phyloP scores from a whole-genome alignment of 2,113 vertebrate genomes.

The Odocoileus virginianus region DNA sequence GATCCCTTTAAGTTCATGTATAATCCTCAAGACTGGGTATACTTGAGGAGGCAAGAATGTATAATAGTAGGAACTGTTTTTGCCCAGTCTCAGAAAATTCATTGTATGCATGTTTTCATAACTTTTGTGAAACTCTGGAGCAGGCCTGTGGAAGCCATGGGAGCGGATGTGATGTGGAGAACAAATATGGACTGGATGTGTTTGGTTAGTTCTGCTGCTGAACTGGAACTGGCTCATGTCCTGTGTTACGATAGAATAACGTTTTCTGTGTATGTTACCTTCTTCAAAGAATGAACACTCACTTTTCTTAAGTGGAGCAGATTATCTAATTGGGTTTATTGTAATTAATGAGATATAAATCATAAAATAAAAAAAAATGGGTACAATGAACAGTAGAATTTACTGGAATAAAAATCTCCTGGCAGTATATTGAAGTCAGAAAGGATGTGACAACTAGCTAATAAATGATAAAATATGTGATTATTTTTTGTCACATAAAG shows the following conservation, averaged over 20 bases:
- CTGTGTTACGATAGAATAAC: background rate
- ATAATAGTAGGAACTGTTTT: background rate
- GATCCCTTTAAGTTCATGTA: background rate
- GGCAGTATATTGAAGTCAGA: background rate
- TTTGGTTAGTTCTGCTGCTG: background rate
- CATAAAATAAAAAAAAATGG: background rate
- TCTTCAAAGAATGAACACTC: background rate
- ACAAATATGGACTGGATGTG: background rate
- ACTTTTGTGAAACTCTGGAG: background rate
- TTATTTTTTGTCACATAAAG: background rate
- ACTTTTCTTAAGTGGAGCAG: background rate
- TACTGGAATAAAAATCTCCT: slow-evolving; percentile 10
- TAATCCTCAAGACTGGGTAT: background rate
- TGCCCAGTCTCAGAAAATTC: background rate
- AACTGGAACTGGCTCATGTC: background rate
- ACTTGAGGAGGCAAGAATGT: background rate
- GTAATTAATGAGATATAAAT: background rate
- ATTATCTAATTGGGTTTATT: background rate
- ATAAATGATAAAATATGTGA: background rate
- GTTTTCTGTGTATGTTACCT: background rate
- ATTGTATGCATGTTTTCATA: background rate
- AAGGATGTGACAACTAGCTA: background rate
- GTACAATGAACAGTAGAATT: background rate
- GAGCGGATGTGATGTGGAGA: background rate
- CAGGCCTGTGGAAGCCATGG: background rate